Base-by-base conservation (phyloP, 2,888 invertebrate species). In the Ochropleura plecta region DNA sequence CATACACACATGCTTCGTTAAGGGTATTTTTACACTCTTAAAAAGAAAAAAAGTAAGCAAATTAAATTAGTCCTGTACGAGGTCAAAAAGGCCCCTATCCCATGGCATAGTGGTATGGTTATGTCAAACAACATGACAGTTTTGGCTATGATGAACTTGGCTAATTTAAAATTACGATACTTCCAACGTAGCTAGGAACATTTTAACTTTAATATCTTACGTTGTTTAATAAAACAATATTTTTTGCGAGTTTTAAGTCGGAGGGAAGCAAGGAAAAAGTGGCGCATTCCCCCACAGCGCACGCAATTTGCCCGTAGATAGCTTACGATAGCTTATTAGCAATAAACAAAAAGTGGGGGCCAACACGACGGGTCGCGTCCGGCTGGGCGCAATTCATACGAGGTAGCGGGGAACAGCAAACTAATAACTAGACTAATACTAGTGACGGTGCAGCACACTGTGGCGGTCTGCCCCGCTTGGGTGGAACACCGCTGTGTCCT, bases 261-360 rank as follows among this genome's bases (percentile, higher is more conserved):
- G 63, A 67, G 71, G 79, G 81, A 81, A 79, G 78, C 77, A 78
- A 83, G 76, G 81, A 83, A 84, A 88, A 86, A 87, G 74, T 86
- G 67, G 73, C 78, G 70, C 69, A 87, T 86, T 87, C 88, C 90
- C 88, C 86, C 79, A 80, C 87, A 85, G 88, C 84, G 86, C 86
- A 90, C 87, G 89, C 93, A 92, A 93, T 93, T 92, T 92, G 90
- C 90, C 88, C 86, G 90, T 83, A 89, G 89, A 88, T 88, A 90
- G 91, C 92, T 92, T 90, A 92, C 90, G 91, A 90, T 91, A 92
- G 91, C 94, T 96, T 96, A 96, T 96, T 96, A 96, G 96, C 95
- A 95, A 95, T 96, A 96, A 96, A 96, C 95, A 95, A 95, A 93
- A 94, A 92, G 91, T 82, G 90, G 92, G 93, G 93, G 88, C 86